Conservation (phyloP, 2,888 invertebrate genomes). For the Caenorhabditis sp. region DNA sequence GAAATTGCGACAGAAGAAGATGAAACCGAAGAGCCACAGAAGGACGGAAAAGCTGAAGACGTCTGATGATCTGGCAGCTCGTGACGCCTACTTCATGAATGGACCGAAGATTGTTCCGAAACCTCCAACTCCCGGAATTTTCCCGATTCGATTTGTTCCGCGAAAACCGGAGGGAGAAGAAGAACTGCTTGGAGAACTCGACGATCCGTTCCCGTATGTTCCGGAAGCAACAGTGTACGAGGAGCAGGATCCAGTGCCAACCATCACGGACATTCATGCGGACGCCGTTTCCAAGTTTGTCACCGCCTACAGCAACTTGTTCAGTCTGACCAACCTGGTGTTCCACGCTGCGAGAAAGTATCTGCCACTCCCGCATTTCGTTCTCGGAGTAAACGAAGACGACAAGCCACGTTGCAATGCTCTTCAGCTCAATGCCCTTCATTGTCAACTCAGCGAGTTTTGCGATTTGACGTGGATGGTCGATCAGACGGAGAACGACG, state of each 20-base stretch:
- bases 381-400: constrained; percentile 3
- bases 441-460: constrained; percentile 34
- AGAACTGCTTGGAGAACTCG: constrained; percentile 28
- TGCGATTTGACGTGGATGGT: constrained; percentile 42
- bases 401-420: constrained; percentile 24
- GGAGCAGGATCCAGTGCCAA: not conserved
- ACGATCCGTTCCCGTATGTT: constrained; percentile 14
- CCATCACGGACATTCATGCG: constrained; percentile 39
- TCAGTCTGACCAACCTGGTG: constrained; percentile 32
- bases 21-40: not conserved
- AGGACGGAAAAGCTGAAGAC: constrained; percentile 1
- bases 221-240: not conserved
- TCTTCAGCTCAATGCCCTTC: constrained; percentile 22
- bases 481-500: constrained; percentile 14
- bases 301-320: constrained; percentile 33
- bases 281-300: constrained; percentile 31
- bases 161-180: constrained; percentile 15
- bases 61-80: too few relatives aligned
- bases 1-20: not conserved
- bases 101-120: constrained; percentile 13
- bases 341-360: constrained; percentile 33
- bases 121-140: constrained; percentile 15
- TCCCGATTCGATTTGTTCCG: constrained; percentile 21
- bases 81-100: too few relatives aligned
- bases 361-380: constrained; percentile 27